Conservation (phyloP, 2,113 vertebrate species). For the Genyomyrus donnyi region DNA sequence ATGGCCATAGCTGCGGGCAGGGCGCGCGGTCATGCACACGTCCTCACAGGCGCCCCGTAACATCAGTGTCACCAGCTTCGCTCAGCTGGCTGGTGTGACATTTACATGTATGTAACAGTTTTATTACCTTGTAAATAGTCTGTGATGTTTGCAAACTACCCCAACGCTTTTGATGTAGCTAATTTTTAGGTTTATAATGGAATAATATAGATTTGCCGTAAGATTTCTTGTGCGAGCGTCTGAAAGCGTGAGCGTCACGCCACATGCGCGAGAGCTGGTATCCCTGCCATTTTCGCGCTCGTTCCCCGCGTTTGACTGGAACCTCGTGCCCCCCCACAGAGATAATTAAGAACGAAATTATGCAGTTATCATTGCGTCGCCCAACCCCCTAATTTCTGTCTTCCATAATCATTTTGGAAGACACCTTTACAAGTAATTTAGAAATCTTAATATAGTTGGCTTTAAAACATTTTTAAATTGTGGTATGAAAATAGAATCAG, state of each 20-base stretch:
- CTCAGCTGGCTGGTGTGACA: background rate
- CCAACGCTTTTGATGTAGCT: background rate
- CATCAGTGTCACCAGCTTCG: background rate
- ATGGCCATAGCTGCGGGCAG: background rate
- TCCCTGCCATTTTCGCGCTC: background rate
- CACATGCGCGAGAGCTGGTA: background rate
- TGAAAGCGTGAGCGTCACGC: background rate
- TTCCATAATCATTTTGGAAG: background rate
- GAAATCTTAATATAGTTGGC: background rate
- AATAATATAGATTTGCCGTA: background rate
- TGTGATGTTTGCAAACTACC: background rate
- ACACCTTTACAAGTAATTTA: background rate
- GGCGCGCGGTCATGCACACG: background rate
- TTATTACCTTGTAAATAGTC: background rate
- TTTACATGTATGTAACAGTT: background rate
- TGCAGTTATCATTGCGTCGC: background rate
- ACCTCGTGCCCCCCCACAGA: background rate
- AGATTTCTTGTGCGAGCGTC: background rate
- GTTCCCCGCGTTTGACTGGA: background rate
- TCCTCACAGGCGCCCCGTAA: background rate
- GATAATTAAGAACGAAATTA: background rate
- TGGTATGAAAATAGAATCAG: background rate
- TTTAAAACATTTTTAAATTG: background rate
- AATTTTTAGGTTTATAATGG: background rate
- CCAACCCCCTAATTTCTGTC: background rate